Percentiles rank a stretch among this genome's conserved stretches.
Conservation (phyloP, 2,888 invertebrate species). For the Aphrophora alni region DNA sequence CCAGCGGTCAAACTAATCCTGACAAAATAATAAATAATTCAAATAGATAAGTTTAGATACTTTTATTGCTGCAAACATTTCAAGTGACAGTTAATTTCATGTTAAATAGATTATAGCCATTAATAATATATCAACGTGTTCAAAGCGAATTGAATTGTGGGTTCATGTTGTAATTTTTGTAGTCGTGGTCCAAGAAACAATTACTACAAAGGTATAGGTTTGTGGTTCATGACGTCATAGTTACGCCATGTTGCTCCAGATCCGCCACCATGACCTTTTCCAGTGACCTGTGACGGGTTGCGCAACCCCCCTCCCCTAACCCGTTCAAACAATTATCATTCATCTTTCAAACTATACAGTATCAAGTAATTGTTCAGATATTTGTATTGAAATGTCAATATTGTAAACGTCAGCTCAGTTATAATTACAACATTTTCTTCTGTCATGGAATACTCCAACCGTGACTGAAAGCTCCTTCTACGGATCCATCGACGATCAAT, state of each 20-base stretch:
- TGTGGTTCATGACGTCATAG: neutral
- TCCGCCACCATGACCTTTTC: neutral
- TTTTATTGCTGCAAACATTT: neutral
- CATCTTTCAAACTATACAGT: neutral
- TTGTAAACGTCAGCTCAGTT: neutral
- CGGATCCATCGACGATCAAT: too few species aligned
- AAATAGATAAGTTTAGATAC: neutral
- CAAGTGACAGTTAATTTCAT: neutral
- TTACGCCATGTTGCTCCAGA: neutral
- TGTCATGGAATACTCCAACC: neutral
- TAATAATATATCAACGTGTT: neutral
- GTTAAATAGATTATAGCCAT: neutral
- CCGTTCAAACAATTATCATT: neutral
- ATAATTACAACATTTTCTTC: neutral
- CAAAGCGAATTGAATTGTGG: neutral
- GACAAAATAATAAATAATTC: neutral
- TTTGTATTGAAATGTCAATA: conserved; percentile 4
- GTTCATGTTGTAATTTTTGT: conserved; percentile 2
- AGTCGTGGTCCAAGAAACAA: neutral
- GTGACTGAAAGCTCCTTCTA: neutral
- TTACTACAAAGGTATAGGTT: conserved; percentile 9
- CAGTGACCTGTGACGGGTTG: neutral
- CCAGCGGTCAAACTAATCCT: too few species aligned
- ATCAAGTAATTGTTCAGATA: neutral
- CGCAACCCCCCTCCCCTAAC: neutral